phyloP scores from a whole-genome alignment of 2,797 vertebrate genomes.

The Neosalanx taihuensis region DNA sequence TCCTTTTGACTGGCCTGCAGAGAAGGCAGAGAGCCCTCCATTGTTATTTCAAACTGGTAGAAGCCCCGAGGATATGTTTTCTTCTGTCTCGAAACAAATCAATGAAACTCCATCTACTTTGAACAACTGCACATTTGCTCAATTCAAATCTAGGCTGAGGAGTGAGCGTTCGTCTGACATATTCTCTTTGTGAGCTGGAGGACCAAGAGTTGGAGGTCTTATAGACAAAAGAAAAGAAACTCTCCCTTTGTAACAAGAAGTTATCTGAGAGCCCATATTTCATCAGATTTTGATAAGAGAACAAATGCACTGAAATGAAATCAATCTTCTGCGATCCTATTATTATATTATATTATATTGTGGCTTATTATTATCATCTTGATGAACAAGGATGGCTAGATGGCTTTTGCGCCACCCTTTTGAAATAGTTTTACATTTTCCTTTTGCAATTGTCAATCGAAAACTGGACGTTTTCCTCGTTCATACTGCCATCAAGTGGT shows the following conservation, averaged over 20 bases:
- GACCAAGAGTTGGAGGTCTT: conserved; percentile 44
- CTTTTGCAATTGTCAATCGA: background rate
- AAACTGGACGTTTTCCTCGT: conserved; percentile 33
- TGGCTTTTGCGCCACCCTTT: background rate
- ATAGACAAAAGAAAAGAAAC: conserved; percentile 54
- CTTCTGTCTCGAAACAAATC: conserved; percentile 74
- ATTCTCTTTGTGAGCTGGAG: conserved; percentile 67
- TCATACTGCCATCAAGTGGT: conserved; percentile 62
- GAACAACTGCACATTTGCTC: conserved; percentile 73
- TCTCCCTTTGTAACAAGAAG: conserved; percentile 66
- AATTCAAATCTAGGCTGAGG: conserved; percentile 69
- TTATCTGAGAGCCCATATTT: conserved; percentile 53
- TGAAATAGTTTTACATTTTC: background rate
- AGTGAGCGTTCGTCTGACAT: conserved; percentile 59
- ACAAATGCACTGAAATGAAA: conserved; percentile 7
- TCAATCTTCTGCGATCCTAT: background rate
- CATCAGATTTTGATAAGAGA: conserved; percentile 44
- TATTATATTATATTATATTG: background rate
- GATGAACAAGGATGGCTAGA: background rate
- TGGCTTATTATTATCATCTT: background rate
- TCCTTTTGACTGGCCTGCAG: conserved; percentile 50
- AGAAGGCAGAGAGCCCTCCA: conserved; percentile 57
- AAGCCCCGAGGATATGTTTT: conserved; percentile 73
- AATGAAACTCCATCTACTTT: conserved; percentile 73
- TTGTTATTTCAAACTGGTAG: conserved; percentile 73